Conservation (phyloP, 2,888 invertebrate genomes). For the Orthonychiurus folsomi region DNA sequence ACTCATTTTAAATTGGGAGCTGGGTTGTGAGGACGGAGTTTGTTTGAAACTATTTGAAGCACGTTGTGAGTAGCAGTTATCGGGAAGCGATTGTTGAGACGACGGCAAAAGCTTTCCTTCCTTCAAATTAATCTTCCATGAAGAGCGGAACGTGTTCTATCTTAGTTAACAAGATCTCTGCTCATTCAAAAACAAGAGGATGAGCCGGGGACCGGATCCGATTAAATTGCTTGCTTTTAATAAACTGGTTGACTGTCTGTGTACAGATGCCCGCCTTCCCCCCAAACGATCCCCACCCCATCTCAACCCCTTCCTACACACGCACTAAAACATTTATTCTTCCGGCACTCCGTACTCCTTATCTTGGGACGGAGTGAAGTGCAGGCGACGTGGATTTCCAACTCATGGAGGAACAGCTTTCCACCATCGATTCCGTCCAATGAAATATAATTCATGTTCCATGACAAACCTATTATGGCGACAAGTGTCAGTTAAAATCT, state of each 20-base stretch:
- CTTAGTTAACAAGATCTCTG: constrained; percentile 20
- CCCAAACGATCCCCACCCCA: constrained; percentile 1
- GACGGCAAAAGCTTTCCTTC: constrained; percentile 4
- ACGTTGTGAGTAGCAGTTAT: background rate
- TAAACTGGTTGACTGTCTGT: constrained; percentile 14
- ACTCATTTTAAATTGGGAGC: no score
- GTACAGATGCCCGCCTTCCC: background rate
- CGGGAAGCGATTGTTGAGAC: background rate
- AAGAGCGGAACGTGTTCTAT: constrained; percentile 32
- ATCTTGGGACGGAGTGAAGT: background rate
- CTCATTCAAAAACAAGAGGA: constrained; percentile 15
- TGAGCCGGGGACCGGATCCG: constrained; percentile 14
- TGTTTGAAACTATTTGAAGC: no score
- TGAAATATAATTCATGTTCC: background rate
- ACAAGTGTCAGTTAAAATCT: background rate
- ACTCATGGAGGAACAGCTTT: background rate
- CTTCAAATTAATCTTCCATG: constrained; percentile 33
- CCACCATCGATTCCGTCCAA: background rate
- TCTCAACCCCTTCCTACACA: background rate
- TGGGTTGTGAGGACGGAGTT: no score
- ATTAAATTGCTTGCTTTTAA: constrained; percentile 31
- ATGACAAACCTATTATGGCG: background rate
- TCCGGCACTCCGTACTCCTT: background rate
- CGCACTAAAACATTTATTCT: background rate
- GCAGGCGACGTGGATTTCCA: background rate